Base-by-base conservation (phyloP, 2,113 vertebrate genomes). In the Chaenocephalus aceratus region DNA sequence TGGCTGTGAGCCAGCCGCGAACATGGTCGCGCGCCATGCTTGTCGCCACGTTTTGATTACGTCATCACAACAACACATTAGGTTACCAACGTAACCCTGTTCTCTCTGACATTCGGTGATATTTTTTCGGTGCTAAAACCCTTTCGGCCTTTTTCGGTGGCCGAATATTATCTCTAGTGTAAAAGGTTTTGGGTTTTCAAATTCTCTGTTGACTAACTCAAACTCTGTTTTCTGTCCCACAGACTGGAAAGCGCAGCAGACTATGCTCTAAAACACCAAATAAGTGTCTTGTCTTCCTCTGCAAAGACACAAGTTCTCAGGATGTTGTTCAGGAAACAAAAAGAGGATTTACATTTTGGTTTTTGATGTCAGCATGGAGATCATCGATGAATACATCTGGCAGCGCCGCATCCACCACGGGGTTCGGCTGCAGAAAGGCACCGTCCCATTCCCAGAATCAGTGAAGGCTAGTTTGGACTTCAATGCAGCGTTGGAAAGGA, bases 321-420 rank as follows among this genome's bases (percentile, higher is more conserved):
- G 58, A 36, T 58, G 11, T 15, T 3, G 36, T 21, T 6, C 36
- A n/a, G 58, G 58, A 41, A 30, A n/a, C 49, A 52, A 12, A 57
- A 15, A 52, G 6, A 15, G 7, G 51, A 15, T 52, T 52, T 7
- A 26, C 34, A 53, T 41, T 5, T 13, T 53, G 9, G 16, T 13
- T 44, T 4, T 23, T 3, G 23, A 56, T 48, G 48, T 36, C 26
- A 44, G 13, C 30, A 48, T 46, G 41, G 44, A 23, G 2, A 16
- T 10, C 30, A 48, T 66, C 1, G 60, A 57, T 1, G 49, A 74
- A 0, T 83, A 87, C 75, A 63, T 89, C 58, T 89, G 88, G 88
- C 65, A 69, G 65, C 76, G 51, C 8, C 88, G 85, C 36, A 75
- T 87, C 13, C 34, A 62, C 5, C 68, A 73, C 1, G 79, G 72